phyloP scores from a whole-genome alignment of 2,797 vertebrate genomes.

The Necrosyrtes monachus region DNA sequence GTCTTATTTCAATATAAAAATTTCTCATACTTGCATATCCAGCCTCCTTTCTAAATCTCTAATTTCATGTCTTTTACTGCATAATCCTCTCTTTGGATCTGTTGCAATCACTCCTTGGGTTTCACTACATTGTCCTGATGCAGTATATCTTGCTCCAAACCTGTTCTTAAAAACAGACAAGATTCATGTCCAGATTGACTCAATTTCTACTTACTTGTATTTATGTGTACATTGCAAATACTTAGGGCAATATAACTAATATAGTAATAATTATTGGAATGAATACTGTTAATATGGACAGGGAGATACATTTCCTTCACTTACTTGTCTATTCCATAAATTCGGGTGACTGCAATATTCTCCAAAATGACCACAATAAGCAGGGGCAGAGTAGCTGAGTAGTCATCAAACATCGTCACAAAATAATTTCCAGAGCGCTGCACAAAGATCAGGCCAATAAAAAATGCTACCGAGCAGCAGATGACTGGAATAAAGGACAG shows the following conservation, averaged over 20 bases:
- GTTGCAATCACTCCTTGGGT: not conserved
- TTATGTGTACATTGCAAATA: not conserved
- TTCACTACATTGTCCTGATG: not conserved
- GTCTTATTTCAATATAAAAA: not conserved
- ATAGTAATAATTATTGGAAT: not conserved
- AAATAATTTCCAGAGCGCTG: slow-evolving; percentile 97
- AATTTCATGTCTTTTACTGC: not conserved
- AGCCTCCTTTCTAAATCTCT: not conserved
- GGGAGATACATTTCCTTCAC: slow-evolving; percentile 28
- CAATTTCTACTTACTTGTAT: not conserved
- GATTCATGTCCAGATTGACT: not conserved
- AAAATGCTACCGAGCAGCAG: slow-evolving; percentile 89
- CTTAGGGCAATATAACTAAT: not conserved
- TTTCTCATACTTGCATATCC: not conserved
- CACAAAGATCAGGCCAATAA: slow-evolving; percentile 92
- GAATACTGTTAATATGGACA: not conserved
- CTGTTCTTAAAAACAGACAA: not conserved
- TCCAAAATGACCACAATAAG: slow-evolving; percentile 94
- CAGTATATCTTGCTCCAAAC: not conserved
- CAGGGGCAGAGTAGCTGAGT: slow-evolving; percentile 93
- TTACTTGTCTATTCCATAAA: slow-evolving; percentile 96
- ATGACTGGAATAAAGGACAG: slow-evolving; percentile 79
- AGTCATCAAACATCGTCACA: slow-evolving; percentile 97
- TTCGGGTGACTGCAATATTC: slow-evolving; percentile 88
- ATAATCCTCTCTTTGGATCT: not conserved